Base-by-base conservation (phyloP, 2,113 vertebrate species). In the Zeus faber region DNA sequence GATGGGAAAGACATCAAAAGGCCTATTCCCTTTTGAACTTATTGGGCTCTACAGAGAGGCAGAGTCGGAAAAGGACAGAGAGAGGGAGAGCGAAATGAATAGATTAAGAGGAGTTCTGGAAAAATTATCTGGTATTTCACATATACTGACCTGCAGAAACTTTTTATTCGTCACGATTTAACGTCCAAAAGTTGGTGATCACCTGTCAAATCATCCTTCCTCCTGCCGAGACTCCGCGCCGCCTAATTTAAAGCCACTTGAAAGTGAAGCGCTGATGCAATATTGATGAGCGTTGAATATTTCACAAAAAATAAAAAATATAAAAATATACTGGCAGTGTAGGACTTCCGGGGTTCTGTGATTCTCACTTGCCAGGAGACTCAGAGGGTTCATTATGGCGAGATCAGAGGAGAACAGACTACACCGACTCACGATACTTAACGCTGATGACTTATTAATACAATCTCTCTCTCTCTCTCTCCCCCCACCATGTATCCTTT, bases 1-100 rank as follows among this genome's bases (percentile, higher is more conserved):
- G 77, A 83, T 83, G 85, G 75, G 73, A 83, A 51, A 4, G 9
- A 87, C 82, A 79, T 87, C 82, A 87, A 87, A 86, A 67, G 79
- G 58, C 73, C 58, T 2, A 26, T 56, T 87, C 69, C 75, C 75
- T 82, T 87, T 87, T 87, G 85, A 87, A 85, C 82, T 82, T 45
- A 1, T 68, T 70, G 72, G 68, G 56, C 73, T 82, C 71, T 81
- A 41, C 52, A 67, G 62, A 77, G 25, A 16, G 24, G n/a, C 5
- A 7, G 17, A 2, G 27, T 13, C 27, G 5, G 18, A 14, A 6
- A 35, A 14, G 1, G 17, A 33, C 3, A 35, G 49, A 31, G 29
- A 22, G 31, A 52, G 29, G 11, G 23, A 1, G 33, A 78, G 49
- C 35, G 17, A 20, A 14, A 58, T 31, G 57, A 45, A 58, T 26